These are phyloP conservation scores for Seriola dumerili DNA, from an alignment of 2,113 vertebrate genomes.

Conservation along the genomic window DNA sequence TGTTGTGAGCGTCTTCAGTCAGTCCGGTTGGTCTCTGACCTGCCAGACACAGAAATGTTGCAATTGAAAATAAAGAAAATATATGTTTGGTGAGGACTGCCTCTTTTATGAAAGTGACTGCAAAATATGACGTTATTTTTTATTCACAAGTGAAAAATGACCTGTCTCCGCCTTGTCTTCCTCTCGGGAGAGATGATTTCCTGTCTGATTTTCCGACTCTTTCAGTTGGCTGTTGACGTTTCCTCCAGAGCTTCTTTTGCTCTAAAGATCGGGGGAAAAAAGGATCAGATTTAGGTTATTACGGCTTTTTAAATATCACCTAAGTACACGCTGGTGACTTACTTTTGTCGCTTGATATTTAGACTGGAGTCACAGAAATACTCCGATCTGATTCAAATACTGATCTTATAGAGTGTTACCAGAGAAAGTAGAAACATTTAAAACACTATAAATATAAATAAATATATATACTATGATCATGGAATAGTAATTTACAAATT, in stretches of 20 bases:
- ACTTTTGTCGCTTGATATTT: too few relatives aligned
- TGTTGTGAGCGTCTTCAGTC: slow-evolving; percentile 25
- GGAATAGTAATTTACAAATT: neutral
- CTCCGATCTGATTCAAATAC: too few relatives aligned
- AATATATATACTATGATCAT: too few relatives aligned
- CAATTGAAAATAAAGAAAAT: neutral
- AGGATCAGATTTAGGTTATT: neutral
- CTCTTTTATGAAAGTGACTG: neutral
- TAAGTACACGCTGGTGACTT: too few relatives aligned
- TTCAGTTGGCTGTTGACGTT: slow-evolving; percentile 20
- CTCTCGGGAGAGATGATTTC: neutral
- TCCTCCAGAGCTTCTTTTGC: slow-evolving; percentile 26
- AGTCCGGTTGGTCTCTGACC: slow-evolving; percentile 18
- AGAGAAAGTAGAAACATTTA: too few relatives aligned
- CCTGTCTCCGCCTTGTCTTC: slow-evolving; percentile 37
- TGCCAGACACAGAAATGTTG: slow-evolving; percentile 44
- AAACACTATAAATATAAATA: too few relatives aligned
- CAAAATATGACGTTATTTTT: neutral
- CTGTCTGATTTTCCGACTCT: neutral
- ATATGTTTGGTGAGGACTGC: neutral
- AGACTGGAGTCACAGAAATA: too few relatives aligned
- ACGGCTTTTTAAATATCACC: neutral
- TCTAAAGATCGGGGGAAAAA: slow-evolving; percentile 34
- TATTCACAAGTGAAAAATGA: neutral
- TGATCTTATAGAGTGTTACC: too few relatives aligned